Percentiles rank a stretch among this genome's conserved stretches.
phyloP scores from a whole-genome alignment of 2,113 vertebrate genomes.

The Pseudorhombus dupliciocellatus region DNA sequence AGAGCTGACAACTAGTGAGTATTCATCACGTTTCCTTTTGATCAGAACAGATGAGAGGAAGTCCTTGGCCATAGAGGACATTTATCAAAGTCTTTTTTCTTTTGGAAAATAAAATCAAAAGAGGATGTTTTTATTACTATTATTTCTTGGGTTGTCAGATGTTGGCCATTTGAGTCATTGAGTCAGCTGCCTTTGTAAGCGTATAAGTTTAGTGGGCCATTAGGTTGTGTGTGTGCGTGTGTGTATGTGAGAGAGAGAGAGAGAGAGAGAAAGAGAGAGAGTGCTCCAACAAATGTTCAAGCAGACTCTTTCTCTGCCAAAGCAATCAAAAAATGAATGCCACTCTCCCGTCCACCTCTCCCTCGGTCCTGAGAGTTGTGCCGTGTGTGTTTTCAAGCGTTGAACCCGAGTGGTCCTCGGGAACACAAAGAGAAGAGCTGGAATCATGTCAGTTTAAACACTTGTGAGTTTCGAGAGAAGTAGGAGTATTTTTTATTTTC shows the following conservation, averaged over 20 bases:
- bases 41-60: constrained; percentile 39
- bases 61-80: constrained; percentile 32
- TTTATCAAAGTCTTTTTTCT: constrained; percentile 45
- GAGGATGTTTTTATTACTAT: constrained; percentile 34
- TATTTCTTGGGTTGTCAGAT: constrained; percentile 29
- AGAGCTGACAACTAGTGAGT: constrained; percentile 61
- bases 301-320: constrained; percentile 61
- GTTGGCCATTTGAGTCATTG: constrained; percentile 54
- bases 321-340: constrained; percentile 66
- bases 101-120: constrained; percentile 13
- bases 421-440: constrained; percentile 15
- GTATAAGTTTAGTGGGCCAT: constrained; percentile 42
- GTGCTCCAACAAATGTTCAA: constrained; percentile 37
- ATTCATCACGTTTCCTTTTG: constrained; percentile 52
- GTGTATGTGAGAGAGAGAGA: constrained; percentile 27
- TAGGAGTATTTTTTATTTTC: constrained; percentile 51
- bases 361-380: constrained; percentile 19
- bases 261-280: constrained; percentile 29
- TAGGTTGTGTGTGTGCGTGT: constrained; percentile 24
- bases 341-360: constrained; percentile 26
- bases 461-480: constrained; percentile 36
- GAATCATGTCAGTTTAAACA: constrained; percentile 21
- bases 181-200: constrained; percentile 63
- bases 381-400: constrained; percentile 29
- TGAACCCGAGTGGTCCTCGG: constrained; percentile 12